Conservation (phyloP, 2,888 invertebrate genomes). For the Dynastes tityus region DNA sequence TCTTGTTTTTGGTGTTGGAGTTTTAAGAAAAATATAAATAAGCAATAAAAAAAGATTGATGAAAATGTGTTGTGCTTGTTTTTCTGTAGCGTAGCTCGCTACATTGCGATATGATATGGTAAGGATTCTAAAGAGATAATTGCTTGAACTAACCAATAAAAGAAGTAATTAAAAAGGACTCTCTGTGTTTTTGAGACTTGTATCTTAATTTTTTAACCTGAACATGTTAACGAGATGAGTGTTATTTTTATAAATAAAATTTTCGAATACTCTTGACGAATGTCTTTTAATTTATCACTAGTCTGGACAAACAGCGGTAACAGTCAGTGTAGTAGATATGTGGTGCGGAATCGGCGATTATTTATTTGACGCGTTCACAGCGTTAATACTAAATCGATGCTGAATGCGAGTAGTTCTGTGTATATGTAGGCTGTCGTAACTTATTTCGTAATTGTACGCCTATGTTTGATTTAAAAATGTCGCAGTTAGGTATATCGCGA, state of each 20-base stretch:
- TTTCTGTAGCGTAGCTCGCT: background rate
- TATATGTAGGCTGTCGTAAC: no score
- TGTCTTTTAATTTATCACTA: background rate
- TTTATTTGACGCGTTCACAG: no score
- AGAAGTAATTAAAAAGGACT: background rate
- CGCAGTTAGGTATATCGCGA: no score
- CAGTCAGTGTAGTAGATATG: no score
- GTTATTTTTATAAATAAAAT: constrained; percentile 17
- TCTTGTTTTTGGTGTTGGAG: background rate
- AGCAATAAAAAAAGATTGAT: background rate
- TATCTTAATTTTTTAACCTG: background rate
- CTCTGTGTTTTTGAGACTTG: background rate
- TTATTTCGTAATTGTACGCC: no score
- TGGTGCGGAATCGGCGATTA: no score
- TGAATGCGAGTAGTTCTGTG: no score
- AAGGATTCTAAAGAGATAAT: background rate
- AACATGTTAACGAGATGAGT: constrained; percentile 1
- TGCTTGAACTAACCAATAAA: background rate
- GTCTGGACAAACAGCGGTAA: background rate
- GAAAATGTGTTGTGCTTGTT: background rate
- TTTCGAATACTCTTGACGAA: background rate
- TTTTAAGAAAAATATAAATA: background rate
- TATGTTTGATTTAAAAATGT: no score
- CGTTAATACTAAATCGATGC: no score
- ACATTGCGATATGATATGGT: background rate